Conservation (phyloP, 2,888 invertebrate species). For the Trisateles emortualis region DNA sequence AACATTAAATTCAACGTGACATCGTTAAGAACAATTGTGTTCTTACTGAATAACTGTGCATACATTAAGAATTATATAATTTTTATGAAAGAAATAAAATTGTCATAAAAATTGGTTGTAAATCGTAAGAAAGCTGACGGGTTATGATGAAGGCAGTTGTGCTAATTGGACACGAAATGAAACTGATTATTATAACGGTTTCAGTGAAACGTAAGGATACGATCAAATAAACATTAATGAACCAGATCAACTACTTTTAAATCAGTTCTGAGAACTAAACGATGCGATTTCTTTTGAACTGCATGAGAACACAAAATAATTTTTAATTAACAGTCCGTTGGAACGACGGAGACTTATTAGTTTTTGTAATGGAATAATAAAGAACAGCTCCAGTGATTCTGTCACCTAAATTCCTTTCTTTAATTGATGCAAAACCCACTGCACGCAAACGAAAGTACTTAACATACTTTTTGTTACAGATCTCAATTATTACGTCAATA, state of each 20-base stretch:
- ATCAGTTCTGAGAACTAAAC: neutral
- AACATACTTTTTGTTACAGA: no score
- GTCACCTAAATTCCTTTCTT: no score
- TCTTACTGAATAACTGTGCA: constrained; percentile 15
- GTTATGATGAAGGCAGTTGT: constrained; percentile 7
- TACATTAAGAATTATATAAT: constrained; percentile 16
- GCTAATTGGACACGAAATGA: constrained; percentile 6
- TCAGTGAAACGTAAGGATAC: neutral
- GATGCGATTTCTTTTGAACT: neutral
- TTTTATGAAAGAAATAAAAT: constrained; percentile 14
- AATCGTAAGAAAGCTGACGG: constrained; percentile 1
- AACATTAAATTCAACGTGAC: constrained; percentile 43
- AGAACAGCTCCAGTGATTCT: no score
- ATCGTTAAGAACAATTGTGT: constrained; percentile 34
- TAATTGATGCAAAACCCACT: no score
- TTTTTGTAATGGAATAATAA: no score
- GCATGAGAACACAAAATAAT: neutral
- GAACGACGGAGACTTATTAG: neutral
- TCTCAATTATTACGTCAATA: constrained; percentile 8
- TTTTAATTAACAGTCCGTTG: neutral
- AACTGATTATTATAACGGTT: constrained; percentile 1
- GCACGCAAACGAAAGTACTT: no score
- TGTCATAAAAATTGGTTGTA: constrained; percentile 5
- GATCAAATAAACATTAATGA: neutral
- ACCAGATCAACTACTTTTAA: neutral